Evolutionary conservation across 23 tunicate genomes (phyloP), one percentile per base, ranked within the genome.

Genomic region (Trididemnum clinides): DNA sequence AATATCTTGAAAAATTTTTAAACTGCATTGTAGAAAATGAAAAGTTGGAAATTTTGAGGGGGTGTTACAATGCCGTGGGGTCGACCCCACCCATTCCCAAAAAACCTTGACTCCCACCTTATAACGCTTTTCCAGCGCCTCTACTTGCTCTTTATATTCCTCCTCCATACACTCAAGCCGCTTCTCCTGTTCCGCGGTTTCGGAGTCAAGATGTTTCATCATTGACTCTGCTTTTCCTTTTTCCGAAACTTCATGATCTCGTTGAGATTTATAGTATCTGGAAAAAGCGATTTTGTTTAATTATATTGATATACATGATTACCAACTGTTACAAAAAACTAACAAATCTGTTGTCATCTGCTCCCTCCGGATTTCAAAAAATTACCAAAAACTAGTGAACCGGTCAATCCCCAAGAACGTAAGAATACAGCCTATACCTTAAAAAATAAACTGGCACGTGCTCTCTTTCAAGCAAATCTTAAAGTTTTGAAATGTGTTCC

Each of bases 181-280:
- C 57, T 88, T 87, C 26, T 82, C 92, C 64, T 82, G 87, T 27
- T 88, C 92, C 1, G 73, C 81, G 37, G 82, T 28, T 28, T 82
- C 77, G 26, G 57, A 6, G 77, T 88, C 64, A 1, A 88, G 59
- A 59, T 82, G 64, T 23, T 88, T 85, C 39, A 82, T 69, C 22
- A 28, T 57, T 28, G 83, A 62, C 64, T 71, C 77, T 0, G 57
- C 21, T 36, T 71, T 57, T 6, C 1, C 1, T 31, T 50, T 80
- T 28, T 88, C 87, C 22, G 92, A 31, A 7, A 26, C 20, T 49
- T 81, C 92, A 23, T 88, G 83, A 49, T 88, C 87, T 36, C 34
- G 49, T 37, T 69, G 64, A n/a, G 87, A 59, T 34, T 72, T 54
- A 82, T 88, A 82, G 32, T 72, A 58, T 33, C 92, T 88, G 21